phyloP scores from a whole-genome alignment of 64 coral and sea anemone genomes.

The Montipora foliosa region DNA sequence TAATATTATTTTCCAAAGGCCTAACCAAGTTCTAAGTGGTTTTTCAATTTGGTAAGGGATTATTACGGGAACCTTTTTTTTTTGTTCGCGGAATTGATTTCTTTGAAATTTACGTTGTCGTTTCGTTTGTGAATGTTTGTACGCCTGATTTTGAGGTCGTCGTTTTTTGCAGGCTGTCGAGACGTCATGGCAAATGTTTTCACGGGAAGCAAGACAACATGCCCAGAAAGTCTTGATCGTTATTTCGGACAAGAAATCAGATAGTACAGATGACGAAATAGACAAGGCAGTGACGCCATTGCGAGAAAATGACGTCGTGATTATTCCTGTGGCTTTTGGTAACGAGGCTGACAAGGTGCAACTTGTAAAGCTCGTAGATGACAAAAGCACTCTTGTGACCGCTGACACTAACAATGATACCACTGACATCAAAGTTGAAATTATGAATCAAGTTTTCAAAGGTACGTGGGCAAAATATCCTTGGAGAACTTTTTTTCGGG shows the following conservation, averaged over 20 bases:
- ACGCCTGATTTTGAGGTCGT: neutral
- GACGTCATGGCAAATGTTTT: slow-evolving; percentile 48
- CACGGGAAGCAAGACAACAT: slow-evolving; percentile 52
- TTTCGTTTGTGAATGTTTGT: neutral
- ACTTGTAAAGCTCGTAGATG: slow-evolving; percentile 51
- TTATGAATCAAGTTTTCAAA: slow-evolving; percentile 82
- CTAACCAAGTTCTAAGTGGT: too few relatives aligned
- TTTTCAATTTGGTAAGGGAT: too few relatives aligned
- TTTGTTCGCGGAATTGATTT: too few relatives aligned
- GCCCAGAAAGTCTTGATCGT: slow-evolving; percentile 80
- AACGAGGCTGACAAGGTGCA: slow-evolving; percentile 69
- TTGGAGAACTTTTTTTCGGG: too few relatives aligned
- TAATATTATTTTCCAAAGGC: too few relatives aligned
- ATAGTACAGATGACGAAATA: slow-evolving; percentile 40
- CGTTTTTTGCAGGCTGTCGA: slow-evolving; percentile 8
- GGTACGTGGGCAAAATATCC: slow-evolving; percentile 21
- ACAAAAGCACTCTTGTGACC: slow-evolving; percentile 53
- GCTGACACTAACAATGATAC: slow-evolving; percentile 61
- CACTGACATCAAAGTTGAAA: slow-evolving; percentile 38
- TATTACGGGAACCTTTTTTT: too few relatives aligned
- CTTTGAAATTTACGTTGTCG: too few relatives aligned
- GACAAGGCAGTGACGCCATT: slow-evolving; percentile 49
- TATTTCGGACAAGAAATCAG: slow-evolving; percentile 72
- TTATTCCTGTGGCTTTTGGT: slow-evolving; percentile 84
- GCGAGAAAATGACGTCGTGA: slow-evolving; percentile 38